These are phyloP conservation scores for Oscheius sp. DNA, from an alignment of 2,888 invertebrate genomes.

Conservation along the genomic window DNA sequence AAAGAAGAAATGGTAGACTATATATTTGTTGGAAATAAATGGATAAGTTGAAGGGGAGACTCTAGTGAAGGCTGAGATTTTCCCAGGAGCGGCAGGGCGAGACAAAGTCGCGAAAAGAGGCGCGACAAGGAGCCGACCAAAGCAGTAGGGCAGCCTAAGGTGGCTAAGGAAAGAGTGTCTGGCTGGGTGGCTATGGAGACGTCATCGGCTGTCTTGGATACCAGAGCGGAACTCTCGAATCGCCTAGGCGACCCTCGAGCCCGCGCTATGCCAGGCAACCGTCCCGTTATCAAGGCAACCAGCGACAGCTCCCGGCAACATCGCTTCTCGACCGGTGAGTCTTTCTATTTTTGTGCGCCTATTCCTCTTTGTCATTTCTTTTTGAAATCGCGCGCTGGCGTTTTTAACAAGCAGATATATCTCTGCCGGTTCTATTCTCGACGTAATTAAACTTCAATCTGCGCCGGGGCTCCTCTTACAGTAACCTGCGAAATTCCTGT, in stretches of 20 bases:
- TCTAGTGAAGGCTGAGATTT: no score
- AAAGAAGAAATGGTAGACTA: no score
- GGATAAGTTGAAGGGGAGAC: no score
- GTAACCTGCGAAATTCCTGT: no score
- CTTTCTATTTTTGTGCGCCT: neutral
- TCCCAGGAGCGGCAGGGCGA: no score
- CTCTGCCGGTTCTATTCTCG: no score
- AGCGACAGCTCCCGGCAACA: conserved; percentile 13
- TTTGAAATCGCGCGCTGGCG: neutral
- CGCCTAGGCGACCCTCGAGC: conserved; percentile 38
- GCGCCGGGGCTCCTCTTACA: no score
- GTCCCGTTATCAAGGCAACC: conserved; percentile 37
- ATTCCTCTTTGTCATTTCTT: neutral
- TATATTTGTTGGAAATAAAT: no score
- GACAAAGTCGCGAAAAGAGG: no score
- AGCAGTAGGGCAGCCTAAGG: neutral
- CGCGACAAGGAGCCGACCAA: no score
- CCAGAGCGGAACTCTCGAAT: conserved; percentile 42
- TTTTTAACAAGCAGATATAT: no score
- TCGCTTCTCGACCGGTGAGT: neutral
- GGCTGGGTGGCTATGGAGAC: conserved; percentile 36
- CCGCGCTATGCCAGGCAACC: conserved; percentile 38
- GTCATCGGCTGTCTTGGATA: conserved; percentile 39
- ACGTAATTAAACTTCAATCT: no score
- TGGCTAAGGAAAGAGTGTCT: neutral